Base-by-base conservation (phyloP, 2,113 vertebrate species). In the Eptesicus fuscus region DNA sequence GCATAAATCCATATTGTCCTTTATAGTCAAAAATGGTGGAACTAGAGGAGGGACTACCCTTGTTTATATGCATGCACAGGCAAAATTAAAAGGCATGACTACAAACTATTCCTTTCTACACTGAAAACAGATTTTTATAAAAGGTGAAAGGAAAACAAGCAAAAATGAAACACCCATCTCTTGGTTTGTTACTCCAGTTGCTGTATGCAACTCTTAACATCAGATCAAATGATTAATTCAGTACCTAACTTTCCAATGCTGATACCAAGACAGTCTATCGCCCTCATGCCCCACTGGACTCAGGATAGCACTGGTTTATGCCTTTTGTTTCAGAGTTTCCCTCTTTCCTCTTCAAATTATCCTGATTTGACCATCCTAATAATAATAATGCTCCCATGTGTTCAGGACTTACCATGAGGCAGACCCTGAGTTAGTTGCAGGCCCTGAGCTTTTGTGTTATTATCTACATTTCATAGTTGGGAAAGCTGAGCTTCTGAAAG, bases 1-100 rank as follows among this genome's bases (percentile, higher is more conserved):
- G 8, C 94, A 96, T 97, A 97, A 96, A 96, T 95, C 71, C 69
- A 86, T 92, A 63, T 86, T 95, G 97, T 86, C 96, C 97, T 97
- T 96, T 95, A 63, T 83, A 92, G 92, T 96, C 96, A 97, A 88
- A 95, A 89, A 76, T 37, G 49, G 47, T 73, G 16, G 63, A 84
- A 83, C 85, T 78, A 53, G 80, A 88, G 83, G 84, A 92, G 61
- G 16, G 5, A 20, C 16, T 49, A 11, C 40, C 47, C 17, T 90
- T 65, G 35, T 16, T 25, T 9, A 17, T 53, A 13, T 4, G 7
- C 40, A 13, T 14, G 23, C 14, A 32, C 40, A 8, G 6, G 6
- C 7, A 28, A 69, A 91, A n/a, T 4, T 44, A 20, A 42, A 65
- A 70, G 59, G 2, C 28, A 51, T 40, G 42, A 85, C 32, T 40